phyloP scores from a whole-genome alignment of 2,888 invertebrate genomes.

The Leptarthrus brevirostris region DNA sequence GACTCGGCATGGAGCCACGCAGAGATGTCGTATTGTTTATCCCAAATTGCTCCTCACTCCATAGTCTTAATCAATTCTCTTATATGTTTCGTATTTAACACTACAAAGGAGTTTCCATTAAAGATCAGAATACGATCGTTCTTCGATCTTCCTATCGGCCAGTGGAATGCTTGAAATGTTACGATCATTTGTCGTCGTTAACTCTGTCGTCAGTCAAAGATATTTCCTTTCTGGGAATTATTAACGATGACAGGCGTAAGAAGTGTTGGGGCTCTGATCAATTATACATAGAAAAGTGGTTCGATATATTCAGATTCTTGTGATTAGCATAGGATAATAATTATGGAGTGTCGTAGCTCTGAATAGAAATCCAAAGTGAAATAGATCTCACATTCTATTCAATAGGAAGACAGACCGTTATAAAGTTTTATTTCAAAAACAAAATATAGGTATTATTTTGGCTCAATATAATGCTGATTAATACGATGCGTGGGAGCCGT shows the following conservation, averaged over 20 bases:
- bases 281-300: background rate
- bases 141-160: no score
- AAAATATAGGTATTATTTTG: no score
- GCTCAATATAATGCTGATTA: no score
- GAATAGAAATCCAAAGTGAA: background rate
- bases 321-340: conserved; percentile 35
- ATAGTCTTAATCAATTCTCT: conserved; percentile 42
- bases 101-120: conserved; percentile 37
- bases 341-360: conserved; percentile 29
- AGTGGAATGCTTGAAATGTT: conserved; percentile 31
- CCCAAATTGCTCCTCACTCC: conserved; percentile 19
- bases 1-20: background rate
- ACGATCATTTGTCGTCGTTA: conserved; percentile 37
- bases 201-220: conserved; percentile 30
- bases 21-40: conserved; percentile 16
- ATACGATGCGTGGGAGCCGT: no score
- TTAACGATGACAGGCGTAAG: conserved; percentile 30
- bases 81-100: conserved; percentile 21
- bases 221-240: conserved; percentile 30
- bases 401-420: conserved; percentile 15
- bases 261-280: conserved; percentile 22
- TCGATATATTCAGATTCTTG: background rate
- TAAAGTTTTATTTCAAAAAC: conserved; percentile 11
- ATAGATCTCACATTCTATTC: conserved; percentile 2
- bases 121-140: conserved; percentile 13